A percentile compares a stretch with the other conserved stretches of the same genome.
Conservation (phyloP, 2,113 vertebrate species). For the Tapirus terrestris region DNA sequence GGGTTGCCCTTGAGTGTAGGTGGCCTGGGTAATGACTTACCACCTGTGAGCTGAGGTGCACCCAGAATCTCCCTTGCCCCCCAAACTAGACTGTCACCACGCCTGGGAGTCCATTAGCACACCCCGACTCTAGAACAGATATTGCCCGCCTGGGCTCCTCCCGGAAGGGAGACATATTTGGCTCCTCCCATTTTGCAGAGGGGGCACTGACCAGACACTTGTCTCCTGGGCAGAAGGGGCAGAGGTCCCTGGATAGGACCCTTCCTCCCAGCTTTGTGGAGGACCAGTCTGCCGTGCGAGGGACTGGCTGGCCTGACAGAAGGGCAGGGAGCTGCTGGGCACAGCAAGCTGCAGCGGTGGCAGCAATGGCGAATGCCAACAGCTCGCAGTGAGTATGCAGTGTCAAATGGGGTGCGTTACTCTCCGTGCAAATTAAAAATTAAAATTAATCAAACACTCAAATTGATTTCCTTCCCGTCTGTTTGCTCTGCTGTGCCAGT, state of each 20-base stretch:
- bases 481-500: slow-evolving; percentile 72
- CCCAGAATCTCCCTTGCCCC: neutral
- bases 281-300: neutral
- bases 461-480: slow-evolving; percentile 79
- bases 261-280: neutral
- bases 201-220: neutral
- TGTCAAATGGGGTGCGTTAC: slow-evolving; percentile 55
- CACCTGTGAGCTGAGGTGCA: too few species aligned
- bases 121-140: neutral
- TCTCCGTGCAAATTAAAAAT: slow-evolving; percentile 77
- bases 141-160: accelerated
- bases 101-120: neutral
- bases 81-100: too few species aligned
- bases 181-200: neutral
- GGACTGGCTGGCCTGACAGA: neutral
- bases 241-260: neutral
- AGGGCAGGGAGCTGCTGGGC: slow-evolving; percentile 27
- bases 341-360: neutral
- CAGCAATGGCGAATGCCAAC: neutral
- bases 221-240: neutral
- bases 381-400: neutral
- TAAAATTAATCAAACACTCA: slow-evolving; percentile 82
- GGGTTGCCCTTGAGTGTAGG: neutral
- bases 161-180: neutral
- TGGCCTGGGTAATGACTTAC: neutral